Base-by-base conservation (phyloP, 1,140 invertebrate species). In the Drosophila sulfurigaster region DNA sequence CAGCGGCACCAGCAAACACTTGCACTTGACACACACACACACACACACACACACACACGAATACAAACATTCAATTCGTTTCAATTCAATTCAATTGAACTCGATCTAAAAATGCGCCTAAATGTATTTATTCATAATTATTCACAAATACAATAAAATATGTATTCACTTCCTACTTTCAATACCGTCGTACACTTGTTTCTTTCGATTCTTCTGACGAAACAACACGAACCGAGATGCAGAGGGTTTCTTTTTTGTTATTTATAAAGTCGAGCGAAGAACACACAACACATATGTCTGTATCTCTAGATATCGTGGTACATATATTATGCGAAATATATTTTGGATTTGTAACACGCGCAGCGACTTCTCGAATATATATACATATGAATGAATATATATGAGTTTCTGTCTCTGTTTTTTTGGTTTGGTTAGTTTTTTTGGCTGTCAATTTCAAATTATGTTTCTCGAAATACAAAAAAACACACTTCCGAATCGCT, bases 401-500 rank as follows among this genome's bases (percentile, higher is more conserved):
- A 46, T 65, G 35, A 15, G 49, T 38, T 38, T 38, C 20, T 25
- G 20, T 25, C 20, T 49, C 5, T 13, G 0, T 51, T 48, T 57
- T 57, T 57, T 25, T 28, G 35, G 16, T 46, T 35, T 46, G 16
- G 1, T 16, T 16, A 1, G 16, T 16, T 16, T 16, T 16, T 16
- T 25, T 49, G 49, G 56, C 1, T 54, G 15, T 41, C 54, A 16
- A 15, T 59, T 49, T 54, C 7, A 13, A 20, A 13, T 25, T 63
- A 38, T 65, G 51, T 72, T 35, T 65, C 41, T 57, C 67, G 41
- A 25, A 25, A 25, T 25, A 25, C 20, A 25, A 62, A 25, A 43
- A 75, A 78, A 87, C 85, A 82, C 75, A 82, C 85, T 90, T 85
- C 85, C 86, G 86, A 89, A 90, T 90, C 81, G 85, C 85, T 88